These are phyloP conservation scores for Channa argus DNA, from an alignment of 2,113 vertebrate genomes.

Conservation along the genomic window DNA sequence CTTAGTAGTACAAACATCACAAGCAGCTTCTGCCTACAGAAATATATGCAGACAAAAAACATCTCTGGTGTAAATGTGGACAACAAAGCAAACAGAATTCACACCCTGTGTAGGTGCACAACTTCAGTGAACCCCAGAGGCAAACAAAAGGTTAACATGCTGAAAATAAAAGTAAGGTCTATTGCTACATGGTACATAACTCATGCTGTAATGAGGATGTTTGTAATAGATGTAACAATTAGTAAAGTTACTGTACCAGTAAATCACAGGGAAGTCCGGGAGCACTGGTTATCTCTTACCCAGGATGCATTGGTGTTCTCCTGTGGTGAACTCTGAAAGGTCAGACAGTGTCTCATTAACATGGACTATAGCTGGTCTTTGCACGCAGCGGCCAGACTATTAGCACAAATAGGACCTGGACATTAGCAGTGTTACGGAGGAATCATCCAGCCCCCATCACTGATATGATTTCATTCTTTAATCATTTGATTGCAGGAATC, in stretches of 20 bases:
- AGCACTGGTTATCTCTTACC: slow-evolving; percentile 73
- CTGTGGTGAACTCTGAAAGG: slow-evolving; percentile 79
- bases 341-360: slow-evolving; percentile 79
- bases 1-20: slow-evolving; percentile 41
- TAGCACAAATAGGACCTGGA: not conserved
- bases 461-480: not conserved
- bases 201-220: slow-evolving; percentile 67
- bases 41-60: slow-evolving; percentile 1
- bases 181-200: slow-evolving; percentile 54
- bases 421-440: slow-evolving; percentile 3
- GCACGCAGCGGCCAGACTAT: slow-evolving; percentile 35
- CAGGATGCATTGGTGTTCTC: slow-evolving; percentile 78
- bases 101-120: slow-evolving; percentile 29
- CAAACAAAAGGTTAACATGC: slow-evolving; percentile 68
- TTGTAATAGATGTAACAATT: slow-evolving; percentile 81
- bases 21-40: not conserved
- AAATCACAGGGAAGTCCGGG: slow-evolving; percentile 67
- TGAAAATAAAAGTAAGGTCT: slow-evolving; percentile 57
- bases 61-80: not conserved
- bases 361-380: slow-evolving; percentile 39
- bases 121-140: slow-evolving; percentile 53
- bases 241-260: slow-evolving; percentile 72
- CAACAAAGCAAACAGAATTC: slow-evolving; percentile 28
- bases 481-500: not conserved
- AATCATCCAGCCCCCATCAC: not conserved